These are phyloP conservation scores for Catocala sponsa DNA, from an alignment of 2,888 invertebrate species.

Conservation along the genomic window DNA sequence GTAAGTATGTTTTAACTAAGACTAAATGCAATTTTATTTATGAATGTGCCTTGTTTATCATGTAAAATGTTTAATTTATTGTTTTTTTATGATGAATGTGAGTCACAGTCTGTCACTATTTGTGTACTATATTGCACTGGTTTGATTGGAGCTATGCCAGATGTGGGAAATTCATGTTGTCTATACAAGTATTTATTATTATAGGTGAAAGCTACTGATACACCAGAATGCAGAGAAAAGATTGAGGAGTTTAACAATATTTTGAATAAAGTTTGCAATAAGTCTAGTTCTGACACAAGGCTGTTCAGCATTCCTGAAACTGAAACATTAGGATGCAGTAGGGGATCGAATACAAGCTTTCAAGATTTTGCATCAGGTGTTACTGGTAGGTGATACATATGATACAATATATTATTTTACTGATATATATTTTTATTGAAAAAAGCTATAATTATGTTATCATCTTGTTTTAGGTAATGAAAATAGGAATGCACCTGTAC, in stretches of 20 bases:
- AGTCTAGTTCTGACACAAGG: conserved; percentile 37
- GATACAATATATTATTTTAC: background rate
- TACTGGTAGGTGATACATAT: conserved; percentile 41
- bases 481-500: conserved; percentile 59
- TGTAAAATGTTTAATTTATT: no score
- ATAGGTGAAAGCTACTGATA: conserved; percentile 53
- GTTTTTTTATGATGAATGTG: no score
- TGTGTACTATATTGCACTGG: conserved; percentile 9
- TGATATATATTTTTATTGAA: background rate
- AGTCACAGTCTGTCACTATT: conserved; percentile 10
- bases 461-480: conserved; percentile 54
- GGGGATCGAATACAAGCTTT: conserved; percentile 61
- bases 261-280: conserved; percentile 61
- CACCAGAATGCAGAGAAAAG: conserved; percentile 60
- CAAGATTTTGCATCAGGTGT: conserved; percentile 72
- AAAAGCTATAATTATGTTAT: conserved; percentile 8
- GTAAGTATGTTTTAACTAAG: conserved; percentile 47
- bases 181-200: conserved; percentile 27
- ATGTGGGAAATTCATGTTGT: background rate
- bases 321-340: conserved; percentile 40
- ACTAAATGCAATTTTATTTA: background rate
- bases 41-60: no score
- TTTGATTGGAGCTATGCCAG: conserved; percentile 29
- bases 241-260: conserved; percentile 69
- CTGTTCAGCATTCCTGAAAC: conserved; percentile 27